Percentiles rank a stretch among this genome's conserved stretches.
Conservation (phyloP, 2,113 vertebrate genomes). For the Brevimyrus niger region DNA sequence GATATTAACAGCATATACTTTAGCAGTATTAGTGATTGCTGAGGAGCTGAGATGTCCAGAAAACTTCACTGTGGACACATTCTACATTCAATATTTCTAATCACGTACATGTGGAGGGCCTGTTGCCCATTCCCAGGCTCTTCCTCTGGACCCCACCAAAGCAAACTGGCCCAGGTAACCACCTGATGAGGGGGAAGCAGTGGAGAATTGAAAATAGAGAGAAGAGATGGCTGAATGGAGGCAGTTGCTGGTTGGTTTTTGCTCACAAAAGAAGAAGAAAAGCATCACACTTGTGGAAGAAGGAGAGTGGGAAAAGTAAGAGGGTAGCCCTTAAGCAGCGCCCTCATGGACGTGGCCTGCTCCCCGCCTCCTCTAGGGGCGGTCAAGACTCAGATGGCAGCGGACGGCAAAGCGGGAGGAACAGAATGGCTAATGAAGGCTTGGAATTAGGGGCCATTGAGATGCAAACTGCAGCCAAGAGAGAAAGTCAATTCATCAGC, state of each 20-base stretch:
- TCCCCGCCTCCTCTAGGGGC: background rate
- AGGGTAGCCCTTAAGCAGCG: background rate
- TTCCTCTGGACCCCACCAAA: background rate
- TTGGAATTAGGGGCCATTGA: slow-evolving; percentile 19
- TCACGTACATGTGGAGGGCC: background rate
- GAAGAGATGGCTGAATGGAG: background rate
- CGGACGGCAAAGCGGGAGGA: background rate
- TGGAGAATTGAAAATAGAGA: background rate
- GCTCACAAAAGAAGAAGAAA: slow-evolving; percentile 3
- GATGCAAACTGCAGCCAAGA: slow-evolving; percentile 15
- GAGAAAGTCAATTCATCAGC: slow-evolving; percentile 23
- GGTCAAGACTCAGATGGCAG: background rate
- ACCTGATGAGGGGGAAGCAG: background rate
- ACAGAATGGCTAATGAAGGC: slow-evolving; percentile 11
- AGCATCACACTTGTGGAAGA: slow-evolving; percentile 2
- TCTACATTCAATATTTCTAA: background rate
- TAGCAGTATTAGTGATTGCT: background rate
- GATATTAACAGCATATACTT: background rate
- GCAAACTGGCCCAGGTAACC: background rate
- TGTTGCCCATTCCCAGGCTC: background rate
- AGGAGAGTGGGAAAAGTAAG: background rate
- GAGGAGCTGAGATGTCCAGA: background rate
- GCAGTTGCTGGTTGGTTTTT: background rate
- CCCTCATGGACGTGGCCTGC: background rate
- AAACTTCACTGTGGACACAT: background rate